Percentiles rank a stretch among this genome's conserved stretches.
phyloP scores from a whole-genome alignment of 2,797 vertebrate species.

The Intellagama lesueurii region DNA sequence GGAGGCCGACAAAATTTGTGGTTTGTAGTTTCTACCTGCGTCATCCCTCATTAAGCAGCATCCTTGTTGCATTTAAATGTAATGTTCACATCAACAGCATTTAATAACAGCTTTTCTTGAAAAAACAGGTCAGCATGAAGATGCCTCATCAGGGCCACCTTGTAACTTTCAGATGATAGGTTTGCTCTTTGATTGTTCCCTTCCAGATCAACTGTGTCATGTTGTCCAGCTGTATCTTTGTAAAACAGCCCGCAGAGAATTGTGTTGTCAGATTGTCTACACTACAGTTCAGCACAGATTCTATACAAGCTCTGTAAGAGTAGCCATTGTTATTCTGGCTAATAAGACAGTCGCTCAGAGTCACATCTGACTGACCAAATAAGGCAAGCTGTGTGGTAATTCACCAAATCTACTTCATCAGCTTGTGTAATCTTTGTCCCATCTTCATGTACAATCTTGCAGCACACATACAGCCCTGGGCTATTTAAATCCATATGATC shows the following conservation, averaged over 20 bases:
- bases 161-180: background rate
- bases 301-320: background rate
- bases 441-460: background rate
- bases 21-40: background rate
- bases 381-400: background rate
- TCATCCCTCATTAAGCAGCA: background rate
- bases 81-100: background rate
- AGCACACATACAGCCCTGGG: background rate
- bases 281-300: background rate
- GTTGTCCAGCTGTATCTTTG: background rate
- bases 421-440: background rate
- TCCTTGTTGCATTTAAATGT: background rate
- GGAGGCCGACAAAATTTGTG: background rate
- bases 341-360: background rate
- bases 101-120: background rate
- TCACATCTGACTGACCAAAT: background rate
- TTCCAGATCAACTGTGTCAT: background rate
- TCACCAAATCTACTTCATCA: background rate
- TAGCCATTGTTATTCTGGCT: conserved; percentile 2
- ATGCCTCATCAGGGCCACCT: background rate
- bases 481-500: background rate
- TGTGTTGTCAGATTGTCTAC: background rate
- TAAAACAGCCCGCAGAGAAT: background rate
- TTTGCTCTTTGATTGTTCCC: background rate
- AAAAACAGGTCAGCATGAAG: background rate